Conservation (phyloP, 1,140 invertebrate species). For the Drosophila tropicalis region DNA sequence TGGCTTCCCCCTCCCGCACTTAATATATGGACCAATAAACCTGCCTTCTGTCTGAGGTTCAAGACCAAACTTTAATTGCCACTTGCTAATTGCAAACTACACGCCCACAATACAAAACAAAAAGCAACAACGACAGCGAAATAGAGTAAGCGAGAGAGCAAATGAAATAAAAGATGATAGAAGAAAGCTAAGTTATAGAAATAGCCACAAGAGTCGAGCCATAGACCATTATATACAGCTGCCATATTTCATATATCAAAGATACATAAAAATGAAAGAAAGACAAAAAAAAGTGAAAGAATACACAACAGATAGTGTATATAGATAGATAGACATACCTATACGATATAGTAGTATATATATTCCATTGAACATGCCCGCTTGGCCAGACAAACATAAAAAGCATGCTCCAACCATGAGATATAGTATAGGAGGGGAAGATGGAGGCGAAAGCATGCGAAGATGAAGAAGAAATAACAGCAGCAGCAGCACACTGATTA, state of each 20-base stretch:
- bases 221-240: slow-evolving; percentile 57
- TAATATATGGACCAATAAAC: slow-evolving; percentile 55
- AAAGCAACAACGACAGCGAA: not conserved
- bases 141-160: not conserved
- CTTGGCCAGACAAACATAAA: slow-evolving; percentile 58
- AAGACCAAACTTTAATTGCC: slow-evolving; percentile 75
- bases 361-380: slow-evolving; percentile 47
- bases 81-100: slow-evolving; percentile 73
- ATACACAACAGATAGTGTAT: slow-evolving; percentile 9
- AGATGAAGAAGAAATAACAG: not conserved
- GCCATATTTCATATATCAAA: slow-evolving; percentile 73
- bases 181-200: slow-evolving; percentile 2
- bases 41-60: slow-evolving; percentile 42
- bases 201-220: not conserved
- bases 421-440: not conserved
- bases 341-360: slow-evolving; percentile 27
- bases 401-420: slow-evolving; percentile 27
- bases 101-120: slow-evolving; percentile 38
- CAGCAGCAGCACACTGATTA: slow-evolving; percentile 64
- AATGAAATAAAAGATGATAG: not conserved
- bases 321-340: not conserved
- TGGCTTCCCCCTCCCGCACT: not conserved
- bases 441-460: too few species aligned
- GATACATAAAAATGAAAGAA: slow-evolving; percentile 41
- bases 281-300: not conserved